Conservation (phyloP, 2,797 vertebrate genomes). For the Trematomus bernacchii region DNA sequence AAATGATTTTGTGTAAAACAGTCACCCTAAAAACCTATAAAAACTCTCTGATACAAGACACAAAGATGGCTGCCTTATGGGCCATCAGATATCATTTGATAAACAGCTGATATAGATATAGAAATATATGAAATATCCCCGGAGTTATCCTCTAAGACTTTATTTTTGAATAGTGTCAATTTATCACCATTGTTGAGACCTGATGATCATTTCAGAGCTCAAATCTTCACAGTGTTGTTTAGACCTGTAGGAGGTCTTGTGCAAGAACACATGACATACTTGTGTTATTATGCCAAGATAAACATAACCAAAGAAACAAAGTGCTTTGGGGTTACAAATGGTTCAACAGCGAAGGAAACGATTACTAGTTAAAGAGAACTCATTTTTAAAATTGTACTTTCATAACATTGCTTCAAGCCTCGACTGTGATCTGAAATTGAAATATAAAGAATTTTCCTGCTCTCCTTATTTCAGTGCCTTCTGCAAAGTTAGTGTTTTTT, state of each 20-base stretch:
- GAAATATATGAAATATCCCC: no score
- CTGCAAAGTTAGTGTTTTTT: background rate
- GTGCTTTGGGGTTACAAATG: background rate
- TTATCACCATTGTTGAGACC: background rate
- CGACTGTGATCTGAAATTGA: background rate
- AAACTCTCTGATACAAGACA: no score
- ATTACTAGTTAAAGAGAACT: no score
- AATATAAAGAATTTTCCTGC: background rate
- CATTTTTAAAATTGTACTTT: no score
- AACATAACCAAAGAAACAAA: background rate
- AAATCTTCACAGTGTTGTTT: slow-evolving; percentile 29
- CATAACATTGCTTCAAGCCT: no score
- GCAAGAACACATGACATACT: background rate
- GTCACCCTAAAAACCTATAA: no score
- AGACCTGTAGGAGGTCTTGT: slow-evolving; percentile 28
- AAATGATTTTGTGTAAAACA: no score
- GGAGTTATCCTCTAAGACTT: no score
- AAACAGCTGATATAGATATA: no score
- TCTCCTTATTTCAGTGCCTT: background rate
- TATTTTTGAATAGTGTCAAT: background rate
- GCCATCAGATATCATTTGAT: no score
- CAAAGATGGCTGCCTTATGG: no score
- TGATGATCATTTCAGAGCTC: slow-evolving; percentile 7
- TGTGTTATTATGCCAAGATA: background rate
- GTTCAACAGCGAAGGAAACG: background rate